A percentile compares a stretch with the other conserved stretches of the same genome.
Conservation (phyloP, 2,113 vertebrate species). For the Thamnophis sirtalis region DNA sequence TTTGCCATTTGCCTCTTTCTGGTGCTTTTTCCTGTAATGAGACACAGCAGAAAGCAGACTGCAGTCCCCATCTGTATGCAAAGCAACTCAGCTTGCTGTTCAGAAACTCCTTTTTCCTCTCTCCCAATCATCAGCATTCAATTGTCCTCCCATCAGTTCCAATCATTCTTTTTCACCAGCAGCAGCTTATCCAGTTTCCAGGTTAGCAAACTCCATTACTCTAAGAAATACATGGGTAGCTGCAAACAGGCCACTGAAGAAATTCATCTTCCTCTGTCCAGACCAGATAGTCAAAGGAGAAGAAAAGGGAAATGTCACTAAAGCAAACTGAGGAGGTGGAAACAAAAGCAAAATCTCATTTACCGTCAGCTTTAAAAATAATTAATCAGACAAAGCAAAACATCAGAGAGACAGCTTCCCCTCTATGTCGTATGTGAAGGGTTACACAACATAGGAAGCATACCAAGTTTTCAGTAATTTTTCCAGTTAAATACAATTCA, state of each 20-base stretch:
- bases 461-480: not conserved
- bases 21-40: slow-evolving; percentile 20
- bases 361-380: not conserved
- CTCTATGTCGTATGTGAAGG: not conserved
- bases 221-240: slow-evolving; percentile 11
- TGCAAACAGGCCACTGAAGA: slow-evolving; percentile 19
- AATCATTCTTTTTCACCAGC: slow-evolving; percentile 31
- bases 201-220: slow-evolving; percentile 3
- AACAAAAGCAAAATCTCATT: not conserved
- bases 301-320: not conserved
- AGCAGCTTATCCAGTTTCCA: slow-evolving; percentile 35
- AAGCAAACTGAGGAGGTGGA: not conserved
- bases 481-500: not conserved
- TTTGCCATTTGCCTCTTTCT: not conserved
- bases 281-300: slow-evolving; percentile 5
- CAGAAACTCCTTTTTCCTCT: slow-evolving; percentile 26
- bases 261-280: slow-evolving; percentile 3
- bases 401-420: not conserved
- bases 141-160: slow-evolving; percentile 34
- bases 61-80: slow-evolving; percentile 7
- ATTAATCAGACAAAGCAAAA: not conserved
- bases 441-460: not conserved
- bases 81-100: not conserved
- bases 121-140: slow-evolving; percentile 18
- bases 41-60: not conserved